Conservation (phyloP, 2,797 vertebrate species). For the Hypotaenidia okinawae region DNA sequence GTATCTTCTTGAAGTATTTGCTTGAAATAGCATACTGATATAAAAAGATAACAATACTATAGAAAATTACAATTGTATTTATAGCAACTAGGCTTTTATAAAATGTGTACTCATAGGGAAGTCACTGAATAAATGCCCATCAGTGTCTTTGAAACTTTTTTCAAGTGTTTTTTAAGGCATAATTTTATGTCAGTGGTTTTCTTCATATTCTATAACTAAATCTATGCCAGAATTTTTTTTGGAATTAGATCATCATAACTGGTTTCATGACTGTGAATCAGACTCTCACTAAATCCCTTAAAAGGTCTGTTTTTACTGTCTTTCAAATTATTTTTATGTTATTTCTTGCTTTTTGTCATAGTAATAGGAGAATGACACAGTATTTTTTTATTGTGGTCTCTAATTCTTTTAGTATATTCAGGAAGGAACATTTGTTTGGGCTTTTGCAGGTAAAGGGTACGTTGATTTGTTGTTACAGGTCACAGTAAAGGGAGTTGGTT, state of each 20-base stretch:
- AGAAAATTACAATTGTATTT: background rate
- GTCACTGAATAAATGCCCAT: background rate
- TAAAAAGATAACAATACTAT: background rate
- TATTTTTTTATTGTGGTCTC: background rate
- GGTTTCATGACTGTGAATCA: background rate
- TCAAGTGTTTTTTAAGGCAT: background rate
- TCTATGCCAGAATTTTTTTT: background rate
- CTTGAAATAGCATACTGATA: background rate
- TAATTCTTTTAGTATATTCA: background rate
- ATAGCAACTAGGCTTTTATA: background rate
- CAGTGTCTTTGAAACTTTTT: background rate
- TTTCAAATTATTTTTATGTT: background rate
- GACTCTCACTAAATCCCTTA: background rate
- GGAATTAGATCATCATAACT: background rate
- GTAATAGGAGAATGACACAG: background rate
- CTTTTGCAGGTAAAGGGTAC: background rate
- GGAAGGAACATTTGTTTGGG: background rate
- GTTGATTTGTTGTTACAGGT: background rate
- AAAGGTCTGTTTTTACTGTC: background rate
- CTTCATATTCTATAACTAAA: slow-evolving; percentile 12
- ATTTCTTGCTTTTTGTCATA: background rate
- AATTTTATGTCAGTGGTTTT: background rate
- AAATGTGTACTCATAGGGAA: background rate
- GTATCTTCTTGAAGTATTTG: background rate
- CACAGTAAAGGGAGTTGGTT: background rate